Evolutionary conservation across 2,113 vertebrate species (phyloP).

Genomic region (Mystacornis crossleyi): DNA sequence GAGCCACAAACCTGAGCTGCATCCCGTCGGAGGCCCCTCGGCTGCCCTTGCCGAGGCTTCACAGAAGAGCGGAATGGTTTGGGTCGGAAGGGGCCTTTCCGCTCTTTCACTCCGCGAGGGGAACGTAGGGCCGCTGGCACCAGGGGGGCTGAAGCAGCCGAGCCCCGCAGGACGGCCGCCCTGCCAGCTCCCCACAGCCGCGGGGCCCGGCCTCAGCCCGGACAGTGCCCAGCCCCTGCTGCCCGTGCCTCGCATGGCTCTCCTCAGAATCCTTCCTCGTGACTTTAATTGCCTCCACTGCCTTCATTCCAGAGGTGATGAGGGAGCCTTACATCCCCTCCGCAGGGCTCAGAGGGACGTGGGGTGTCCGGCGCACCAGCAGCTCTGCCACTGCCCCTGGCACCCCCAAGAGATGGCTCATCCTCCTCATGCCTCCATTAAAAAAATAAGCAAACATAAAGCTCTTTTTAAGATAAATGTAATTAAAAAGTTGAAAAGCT

Average conservation of each 20-base stretch:
- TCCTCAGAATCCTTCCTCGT: not conserved
- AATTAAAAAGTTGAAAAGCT: not conserved
- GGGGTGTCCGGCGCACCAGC: not conserved
- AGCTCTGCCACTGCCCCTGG: rapidly evolving
- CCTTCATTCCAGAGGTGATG: rapidly evolving
- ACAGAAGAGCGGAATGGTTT: rapidly evolving
- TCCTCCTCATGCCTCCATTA: not conserved
- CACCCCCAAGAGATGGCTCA: not conserved
- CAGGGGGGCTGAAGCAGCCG: rapidly evolving
- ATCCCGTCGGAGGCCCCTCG: not conserved
- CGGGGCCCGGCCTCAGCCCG: rapidly evolving
- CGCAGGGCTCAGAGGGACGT: rapidly evolving
- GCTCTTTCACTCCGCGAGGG: rapidly evolving
- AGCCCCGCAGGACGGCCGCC: not conserved
- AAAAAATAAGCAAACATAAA: not conserved
- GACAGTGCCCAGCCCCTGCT: rapidly evolving
- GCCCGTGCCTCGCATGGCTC: rapidly evolving
- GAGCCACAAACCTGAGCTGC: not conserved
- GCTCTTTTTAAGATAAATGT: not conserved
- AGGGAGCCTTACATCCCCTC: not conserved
- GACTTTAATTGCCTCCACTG: not conserved
- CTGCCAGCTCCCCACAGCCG: not conserved
- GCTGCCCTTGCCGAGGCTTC: not conserved
- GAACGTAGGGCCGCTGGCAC: rapidly evolving
- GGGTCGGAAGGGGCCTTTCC: not conserved